Base-by-base conservation (phyloP, 2,113 vertebrate genomes). In the Callionymus lyra region DNA sequence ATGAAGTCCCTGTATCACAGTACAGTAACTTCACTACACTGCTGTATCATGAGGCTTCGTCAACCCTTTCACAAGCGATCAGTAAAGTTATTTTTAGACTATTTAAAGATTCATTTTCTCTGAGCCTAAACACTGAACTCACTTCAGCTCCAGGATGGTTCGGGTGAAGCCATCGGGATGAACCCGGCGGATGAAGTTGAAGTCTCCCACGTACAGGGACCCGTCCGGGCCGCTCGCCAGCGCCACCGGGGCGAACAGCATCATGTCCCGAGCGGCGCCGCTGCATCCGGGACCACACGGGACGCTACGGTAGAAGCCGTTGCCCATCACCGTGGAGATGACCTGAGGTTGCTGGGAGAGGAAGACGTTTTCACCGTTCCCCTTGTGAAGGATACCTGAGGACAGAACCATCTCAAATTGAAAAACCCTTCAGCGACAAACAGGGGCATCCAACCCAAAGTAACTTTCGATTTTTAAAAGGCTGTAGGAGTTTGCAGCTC, bases 331-430 rank as follows among this genome's bases (percentile, higher is more conserved):
- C 0, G 90, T 96, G 50, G 85, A 79, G 74, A 99, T 92, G 33
- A 99, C 87, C 1, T 88, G 84, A 0, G 95, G 95, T 72, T 98
- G 95, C 85, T 97, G 92, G 59, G 94, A 96, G 63, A 98, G 90
- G 80, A 92, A 98, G 63, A 97, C 70, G 53, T 97, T 99, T 75
- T 99, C 95, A 41, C 95, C 95, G 2, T 97, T 93, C 50, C 95
- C 95, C 85, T 99, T 99, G 81, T 99, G 92, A 42, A 99, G 83
- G 45, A 97, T 96, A 74, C 94, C 94, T 99, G 54, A 2, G 40
- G 47, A 55, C 46, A 44, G 16, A 68, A 27, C 21, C 4, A 27
- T 4, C 21, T 27, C 21, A 27, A 27, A 27, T 27, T 27, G n/a
- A n/a, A 27, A 27, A 27, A 27, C 4, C 21, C 21, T 27, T 27